Evolutionary conservation across 2,113 vertebrate species (phyloP).

Genomic region (Mixornis gularis): DNA sequence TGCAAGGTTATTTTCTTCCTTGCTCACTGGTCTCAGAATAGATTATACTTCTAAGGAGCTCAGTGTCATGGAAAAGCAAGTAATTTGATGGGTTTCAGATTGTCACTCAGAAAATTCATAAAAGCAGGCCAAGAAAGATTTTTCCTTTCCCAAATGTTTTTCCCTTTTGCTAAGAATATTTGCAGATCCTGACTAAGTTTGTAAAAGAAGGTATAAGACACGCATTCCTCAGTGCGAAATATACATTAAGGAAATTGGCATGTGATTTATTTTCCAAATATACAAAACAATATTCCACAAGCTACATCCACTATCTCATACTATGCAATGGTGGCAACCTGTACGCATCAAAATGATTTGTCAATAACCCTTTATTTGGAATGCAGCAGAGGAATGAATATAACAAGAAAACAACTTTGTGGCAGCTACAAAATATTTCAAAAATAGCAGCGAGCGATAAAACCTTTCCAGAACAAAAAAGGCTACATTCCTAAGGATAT

Average conservation of each 20-base stretch:
- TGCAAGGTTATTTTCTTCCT: slow-evolving; percentile 25
- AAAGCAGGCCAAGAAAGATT: slow-evolving; percentile 34
- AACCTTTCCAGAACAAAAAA: neutral
- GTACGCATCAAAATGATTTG: neutral
- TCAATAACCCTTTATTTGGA: neutral
- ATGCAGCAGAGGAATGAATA: neutral
- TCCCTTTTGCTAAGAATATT: slow-evolving; percentile 17
- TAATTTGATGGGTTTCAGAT: neutral
- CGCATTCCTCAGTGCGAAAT: slow-evolving; percentile 5
- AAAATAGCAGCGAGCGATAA: neutral
- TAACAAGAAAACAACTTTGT: neutral
- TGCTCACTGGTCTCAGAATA: neutral
- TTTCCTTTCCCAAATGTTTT: slow-evolving; percentile 17
- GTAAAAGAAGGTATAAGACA: slow-evolving; percentile 31
- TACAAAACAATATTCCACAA: slow-evolving; percentile 35
- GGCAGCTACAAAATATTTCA: neutral
- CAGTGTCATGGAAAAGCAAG: neutral
- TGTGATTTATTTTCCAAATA: slow-evolving; percentile 55
- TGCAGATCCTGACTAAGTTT: slow-evolving; percentile 46
- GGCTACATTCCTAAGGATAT: neutral
- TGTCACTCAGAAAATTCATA: neutral
- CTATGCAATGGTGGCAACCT: slow-evolving; percentile 4
- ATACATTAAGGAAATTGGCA: slow-evolving; percentile 13
- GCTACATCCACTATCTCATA: neutral
- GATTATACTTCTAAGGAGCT: neutral